A percentile compares a stretch with the other conserved stretches of the same genome.
Conservation (phyloP, 2,113 vertebrate genomes). For the Alethe diademata region DNA sequence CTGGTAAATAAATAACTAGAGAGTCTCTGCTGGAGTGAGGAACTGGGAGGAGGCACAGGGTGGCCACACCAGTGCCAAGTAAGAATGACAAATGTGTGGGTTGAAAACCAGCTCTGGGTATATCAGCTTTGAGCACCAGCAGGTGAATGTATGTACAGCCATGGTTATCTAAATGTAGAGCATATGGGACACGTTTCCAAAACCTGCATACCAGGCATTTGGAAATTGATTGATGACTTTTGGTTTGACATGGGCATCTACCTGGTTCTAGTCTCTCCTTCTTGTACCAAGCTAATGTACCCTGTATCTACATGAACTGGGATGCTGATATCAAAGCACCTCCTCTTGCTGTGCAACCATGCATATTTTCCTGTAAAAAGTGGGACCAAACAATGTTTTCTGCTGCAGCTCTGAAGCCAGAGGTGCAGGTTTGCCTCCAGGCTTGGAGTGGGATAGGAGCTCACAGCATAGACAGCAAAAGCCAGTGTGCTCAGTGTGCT, state of each 20-base stretch:
- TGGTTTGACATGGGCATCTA: neutral
- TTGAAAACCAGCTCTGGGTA: neutral
- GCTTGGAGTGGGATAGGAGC: neutral
- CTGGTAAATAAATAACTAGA: slow-evolving; percentile 58
- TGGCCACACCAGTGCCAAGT: neutral
- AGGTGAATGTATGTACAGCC: neutral
- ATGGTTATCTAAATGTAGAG: neutral
- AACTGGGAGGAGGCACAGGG: neutral
- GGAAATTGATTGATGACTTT: neutral
- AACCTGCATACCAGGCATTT: neutral
- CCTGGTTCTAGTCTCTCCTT: neutral
- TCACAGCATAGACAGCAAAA: neutral
- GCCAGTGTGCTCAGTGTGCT: fast-evolving
- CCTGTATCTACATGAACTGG: fast-evolving
- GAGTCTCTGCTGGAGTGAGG: neutral
- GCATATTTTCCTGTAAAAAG: neutral
- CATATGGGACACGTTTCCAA: neutral
- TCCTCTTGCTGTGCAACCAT: neutral
- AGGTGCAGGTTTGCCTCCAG: neutral
- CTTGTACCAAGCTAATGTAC: fast-evolving
- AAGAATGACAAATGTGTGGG: neutral
- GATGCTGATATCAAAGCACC: neutral
- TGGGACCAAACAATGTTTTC: neutral
- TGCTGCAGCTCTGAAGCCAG: neutral
- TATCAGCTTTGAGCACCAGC: neutral